A percentile compares a stretch with the other conserved stretches of the same genome.
These are phyloP conservation scores for Triplophysa tibetana DNA, from an alignment of 2,113 vertebrate species.

Conservation along the genomic window DNA sequence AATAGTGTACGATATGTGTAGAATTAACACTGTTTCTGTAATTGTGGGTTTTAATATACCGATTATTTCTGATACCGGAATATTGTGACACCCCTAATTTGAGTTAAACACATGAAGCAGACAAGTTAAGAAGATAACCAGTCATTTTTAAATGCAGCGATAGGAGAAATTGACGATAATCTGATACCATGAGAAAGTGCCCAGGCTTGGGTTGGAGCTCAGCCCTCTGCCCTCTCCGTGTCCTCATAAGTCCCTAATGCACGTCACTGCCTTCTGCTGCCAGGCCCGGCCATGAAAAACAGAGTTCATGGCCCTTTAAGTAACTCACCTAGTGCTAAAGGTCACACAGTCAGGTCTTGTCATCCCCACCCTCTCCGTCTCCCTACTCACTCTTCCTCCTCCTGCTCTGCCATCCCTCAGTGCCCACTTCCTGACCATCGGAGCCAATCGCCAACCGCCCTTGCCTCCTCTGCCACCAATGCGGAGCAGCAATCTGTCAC, in stretches of 20 bases:
- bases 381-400: constrained; percentile 55
- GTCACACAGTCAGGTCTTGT: constrained; percentile 78
- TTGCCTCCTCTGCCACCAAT: constrained; percentile 87
- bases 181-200: constrained; percentile 33
- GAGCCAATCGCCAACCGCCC: constrained; percentile 90
- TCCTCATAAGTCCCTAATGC: constrained; percentile 61
- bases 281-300: constrained; percentile 71
- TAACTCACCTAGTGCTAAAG: constrained; percentile 70
- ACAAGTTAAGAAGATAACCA: neutral
- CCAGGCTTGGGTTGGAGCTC: constrained; percentile 48
- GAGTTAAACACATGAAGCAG: neutral
- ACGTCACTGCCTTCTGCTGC: constrained; percentile 62
- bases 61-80: too few relatives aligned
- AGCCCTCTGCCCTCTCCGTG: constrained; percentile 61
- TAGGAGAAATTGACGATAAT: neutral
- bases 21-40: too few relatives aligned
- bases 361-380: constrained; percentile 61
- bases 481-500: constrained; percentile 98
- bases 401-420: constrained; percentile 64
- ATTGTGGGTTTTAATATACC: too few relatives aligned
- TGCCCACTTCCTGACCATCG: constrained; percentile 91
- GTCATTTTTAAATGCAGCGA: neutral
- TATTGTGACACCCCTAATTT: too few relatives aligned
- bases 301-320: constrained; percentile 71
- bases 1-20: too few relatives aligned